These are phyloP conservation scores for Drosophila subquinaria DNA, from an alignment of 2,888 invertebrate genomes.

Conservation along the genomic window DNA sequence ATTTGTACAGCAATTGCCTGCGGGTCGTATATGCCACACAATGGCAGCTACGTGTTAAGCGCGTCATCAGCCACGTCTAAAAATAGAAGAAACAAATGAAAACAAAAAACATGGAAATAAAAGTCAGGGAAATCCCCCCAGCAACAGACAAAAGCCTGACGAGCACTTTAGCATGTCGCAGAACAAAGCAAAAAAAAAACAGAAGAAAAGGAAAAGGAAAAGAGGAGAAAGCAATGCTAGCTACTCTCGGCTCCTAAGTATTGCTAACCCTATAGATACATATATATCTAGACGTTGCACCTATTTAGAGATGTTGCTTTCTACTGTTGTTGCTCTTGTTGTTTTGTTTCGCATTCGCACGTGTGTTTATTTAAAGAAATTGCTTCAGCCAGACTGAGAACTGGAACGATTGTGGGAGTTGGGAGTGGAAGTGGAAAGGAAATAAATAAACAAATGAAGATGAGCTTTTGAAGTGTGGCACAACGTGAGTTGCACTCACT, in stretches of 20 bases:
- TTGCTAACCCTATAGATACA: constrained; percentile 36
- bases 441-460: constrained; percentile 83
- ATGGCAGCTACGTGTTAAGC: constrained; percentile 79
- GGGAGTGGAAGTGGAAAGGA: constrained; percentile 41
- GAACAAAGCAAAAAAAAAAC: constrained; percentile 62
- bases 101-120: constrained; percentile 20
- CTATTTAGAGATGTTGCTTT: constrained; percentile 67
- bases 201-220: constrained; percentile 4
- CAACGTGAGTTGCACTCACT: constrained; percentile 63
- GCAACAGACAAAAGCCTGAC: constrained; percentile 73
- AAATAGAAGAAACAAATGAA: constrained; percentile 29
- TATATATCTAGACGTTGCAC: constrained; percentile 46
- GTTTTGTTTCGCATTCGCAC: constrained; percentile 64
- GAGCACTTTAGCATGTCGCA: constrained; percentile 81
- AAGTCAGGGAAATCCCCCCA: constrained; percentile 31
- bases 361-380: constrained; percentile 84
- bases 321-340: constrained; percentile 6
- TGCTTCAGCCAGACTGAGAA: constrained; percentile 69
- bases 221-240: constrained; percentile 36
- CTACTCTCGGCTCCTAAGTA: constrained; percentile 44
- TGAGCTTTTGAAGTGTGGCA: constrained; percentile 75
- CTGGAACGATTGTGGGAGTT: constrained; percentile 15
- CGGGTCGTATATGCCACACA: constrained; percentile 73
- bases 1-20: constrained; percentile 47
- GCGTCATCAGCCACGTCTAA: constrained; percentile 68